Percentiles rank a stretch among this genome's conserved stretches.
These are phyloP conservation scores for Lates japonicus DNA, from an alignment of 2,797 vertebrate species.

Conservation along the genomic window DNA sequence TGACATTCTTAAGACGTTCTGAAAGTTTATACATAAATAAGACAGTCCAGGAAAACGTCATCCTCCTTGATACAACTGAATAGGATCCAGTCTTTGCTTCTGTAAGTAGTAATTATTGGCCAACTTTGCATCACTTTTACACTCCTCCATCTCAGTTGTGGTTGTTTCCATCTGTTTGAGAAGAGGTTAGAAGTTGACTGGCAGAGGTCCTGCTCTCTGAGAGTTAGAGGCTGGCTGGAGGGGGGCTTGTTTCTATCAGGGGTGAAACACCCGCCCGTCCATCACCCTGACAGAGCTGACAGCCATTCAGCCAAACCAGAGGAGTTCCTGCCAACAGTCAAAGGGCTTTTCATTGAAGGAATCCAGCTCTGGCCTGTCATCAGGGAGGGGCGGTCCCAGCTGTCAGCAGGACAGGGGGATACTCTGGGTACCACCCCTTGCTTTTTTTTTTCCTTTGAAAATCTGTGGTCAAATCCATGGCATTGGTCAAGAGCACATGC, in stretches of 20 bases:
- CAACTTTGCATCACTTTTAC: constrained; percentile 50
- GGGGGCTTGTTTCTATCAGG: constrained; percentile 83
- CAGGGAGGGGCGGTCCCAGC: constrained; percentile 71
- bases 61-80: neutral
- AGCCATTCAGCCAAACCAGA: constrained; percentile 82
- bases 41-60: neutral
- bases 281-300: constrained; percentile 84
- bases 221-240: constrained; percentile 75
- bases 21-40: constrained; percentile 2
- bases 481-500: constrained; percentile 63
- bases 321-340: constrained; percentile 83
- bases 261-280: constrained; percentile 83
- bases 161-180: constrained; percentile 78
- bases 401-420: constrained; percentile 71
- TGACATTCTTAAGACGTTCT: neutral
- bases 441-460: neutral
- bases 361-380: constrained; percentile 81
- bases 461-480: constrained; percentile 49
- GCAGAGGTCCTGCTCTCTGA: constrained; percentile 83
- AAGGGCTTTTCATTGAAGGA: constrained; percentile 85
- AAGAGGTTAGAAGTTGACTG: constrained; percentile 80
- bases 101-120: constrained; percentile 31
- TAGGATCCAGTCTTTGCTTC: constrained; percentile 22
- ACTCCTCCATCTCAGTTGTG: constrained; percentile 50
- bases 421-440: constrained; percentile 22